phyloP scores from a whole-genome alignment of 2,888 invertebrate genomes.

The Drosophila multiciliata region DNA sequence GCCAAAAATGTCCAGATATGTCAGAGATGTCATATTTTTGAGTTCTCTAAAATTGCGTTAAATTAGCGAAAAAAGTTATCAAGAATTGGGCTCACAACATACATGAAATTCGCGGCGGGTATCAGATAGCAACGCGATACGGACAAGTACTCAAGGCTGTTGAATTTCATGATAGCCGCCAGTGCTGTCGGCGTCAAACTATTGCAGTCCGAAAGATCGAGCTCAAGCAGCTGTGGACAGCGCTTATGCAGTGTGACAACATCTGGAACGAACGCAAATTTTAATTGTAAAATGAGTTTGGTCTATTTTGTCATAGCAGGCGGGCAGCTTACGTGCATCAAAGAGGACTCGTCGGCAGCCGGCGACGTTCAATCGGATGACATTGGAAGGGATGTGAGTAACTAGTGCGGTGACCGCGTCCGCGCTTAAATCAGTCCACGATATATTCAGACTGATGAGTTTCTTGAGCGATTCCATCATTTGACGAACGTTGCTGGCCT shows the following conservation, averaged over 20 bases:
- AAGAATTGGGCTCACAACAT: conserved; percentile 77
- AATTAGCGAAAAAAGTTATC: neutral
- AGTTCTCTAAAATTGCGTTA: conserved; percentile 82
- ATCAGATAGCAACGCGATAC: conserved; percentile 93
- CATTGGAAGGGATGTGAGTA: conserved; percentile 87
- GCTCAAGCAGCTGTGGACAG: conserved; percentile 91
- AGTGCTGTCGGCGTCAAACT: conserved; percentile 88
- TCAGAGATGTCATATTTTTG: conserved; percentile 88
- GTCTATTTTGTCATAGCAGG: neutral
- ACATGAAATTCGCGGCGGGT: conserved; percentile 89
- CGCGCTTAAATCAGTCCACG: conserved; percentile 91
- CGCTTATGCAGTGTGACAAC: conserved; percentile 87
- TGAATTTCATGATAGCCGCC: conserved; percentile 86
- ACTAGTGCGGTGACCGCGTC: conserved; percentile 88
- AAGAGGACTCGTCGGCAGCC: conserved; percentile 92
- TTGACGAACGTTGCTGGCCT: conserved; percentile 87
- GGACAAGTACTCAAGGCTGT: conserved; percentile 90
- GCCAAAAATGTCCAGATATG: conserved; percentile 93
- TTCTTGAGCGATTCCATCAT: conserved; percentile 86
- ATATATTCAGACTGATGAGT: conserved; percentile 89
- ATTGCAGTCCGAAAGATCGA: conserved; percentile 95
- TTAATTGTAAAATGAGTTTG: neutral
- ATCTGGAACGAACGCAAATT: conserved; percentile 86
- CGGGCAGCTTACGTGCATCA: conserved; percentile 89
- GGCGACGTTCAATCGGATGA: conserved; percentile 92